Percentiles rank a stretch among this genome's conserved stretches.
phyloP scores from a whole-genome alignment of 2,797 vertebrate genomes.

The Xiphophorus birchmanni region DNA sequence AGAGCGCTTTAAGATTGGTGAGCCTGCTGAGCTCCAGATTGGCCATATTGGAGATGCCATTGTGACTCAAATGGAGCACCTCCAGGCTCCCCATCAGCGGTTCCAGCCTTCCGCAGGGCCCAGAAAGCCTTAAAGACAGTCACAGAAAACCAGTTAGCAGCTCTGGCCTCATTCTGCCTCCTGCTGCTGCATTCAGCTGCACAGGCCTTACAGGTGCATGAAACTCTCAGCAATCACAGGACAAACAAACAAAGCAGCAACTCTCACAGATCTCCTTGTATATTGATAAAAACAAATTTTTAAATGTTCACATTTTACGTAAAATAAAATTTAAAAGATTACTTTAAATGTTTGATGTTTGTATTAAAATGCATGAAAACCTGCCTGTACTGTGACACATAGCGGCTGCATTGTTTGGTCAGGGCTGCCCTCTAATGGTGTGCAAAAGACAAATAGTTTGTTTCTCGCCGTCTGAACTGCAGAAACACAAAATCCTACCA shows the following conservation, averaged over 20 bases:
- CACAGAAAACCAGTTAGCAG: constrained; percentile 53
- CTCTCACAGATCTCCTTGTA: constrained; percentile 15
- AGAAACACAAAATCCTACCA: no score
- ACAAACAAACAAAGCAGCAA: constrained; percentile 38
- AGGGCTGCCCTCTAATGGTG: constrained; percentile 73
- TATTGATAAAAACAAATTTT: constrained; percentile 2
- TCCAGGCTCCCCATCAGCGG: constrained; percentile 90
- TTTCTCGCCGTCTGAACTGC: not conserved
- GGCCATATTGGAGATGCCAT: constrained; percentile 88
- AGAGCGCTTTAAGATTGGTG: constrained; percentile 87
- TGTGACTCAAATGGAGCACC: constrained; percentile 90
- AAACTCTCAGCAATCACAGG: constrained; percentile 45
- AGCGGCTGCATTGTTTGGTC: constrained; percentile 39
- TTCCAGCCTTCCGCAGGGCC: constrained; percentile 75
- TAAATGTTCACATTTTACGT: not conserved
- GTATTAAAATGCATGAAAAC: not conserved
- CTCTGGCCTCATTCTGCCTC: constrained; percentile 48
- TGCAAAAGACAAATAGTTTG: not conserved
- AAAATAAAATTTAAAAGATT: not conserved
- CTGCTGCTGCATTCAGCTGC: constrained; percentile 57
- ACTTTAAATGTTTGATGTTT: constrained; percentile 1
- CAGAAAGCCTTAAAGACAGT: constrained; percentile 80
- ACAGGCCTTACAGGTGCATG: constrained; percentile 62
- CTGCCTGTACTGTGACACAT: not conserved
- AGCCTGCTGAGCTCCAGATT: constrained; percentile 90